Base-by-base conservation (phyloP, 2,888 invertebrate genomes). In the Eupeodes latifasciatus region DNA sequence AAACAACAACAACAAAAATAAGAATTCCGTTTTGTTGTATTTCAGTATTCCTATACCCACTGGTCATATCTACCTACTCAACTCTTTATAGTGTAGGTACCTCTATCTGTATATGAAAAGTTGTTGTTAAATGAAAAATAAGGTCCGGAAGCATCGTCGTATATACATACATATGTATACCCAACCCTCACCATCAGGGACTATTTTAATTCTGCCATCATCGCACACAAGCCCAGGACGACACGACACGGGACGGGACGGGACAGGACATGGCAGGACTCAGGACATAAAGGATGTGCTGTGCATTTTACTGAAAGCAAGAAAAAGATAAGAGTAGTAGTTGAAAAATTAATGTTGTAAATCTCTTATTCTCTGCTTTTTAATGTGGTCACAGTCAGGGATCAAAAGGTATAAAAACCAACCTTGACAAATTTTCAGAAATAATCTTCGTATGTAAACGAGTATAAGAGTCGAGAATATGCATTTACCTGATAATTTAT, bases 331-430 rank as follows among this genome's bases (percentile, higher is more conserved):
- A 36, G 40, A 49, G 34, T n/a, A 36, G n/a, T 40, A 71, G 69
- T 71, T 71, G 55, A 19, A 55, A 74, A 80, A 55, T 74, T 59
- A 64, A 66, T 62, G 71, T 66, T 72, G 71, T 83, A 83, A 83
- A 78, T 78, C 83, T 74, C 64, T 49, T 59, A 11, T 59, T 12
- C 36, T 66, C 49, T 57, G 2, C 12, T 55, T 71, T 19, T 51
- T 36, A 75, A 53, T 53, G 74, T 72, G 69, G 51, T 69, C 69
- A 40, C 55, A 55, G 55, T 27, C 40, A 55, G 55, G 47, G 61
- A 69, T 76, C 44, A 57, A 71, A 57, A 47, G 64, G 49, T 16
- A 66, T 47, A 27, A 47, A 57, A 47, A 16, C 69, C 69, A 47
- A 16, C 69, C 69, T 55, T 71, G 64, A 74, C 66, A 67, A 57